phyloP scores from a whole-genome alignment of 2,797 vertebrate genomes.

The Scolopax rusticola region DNA sequence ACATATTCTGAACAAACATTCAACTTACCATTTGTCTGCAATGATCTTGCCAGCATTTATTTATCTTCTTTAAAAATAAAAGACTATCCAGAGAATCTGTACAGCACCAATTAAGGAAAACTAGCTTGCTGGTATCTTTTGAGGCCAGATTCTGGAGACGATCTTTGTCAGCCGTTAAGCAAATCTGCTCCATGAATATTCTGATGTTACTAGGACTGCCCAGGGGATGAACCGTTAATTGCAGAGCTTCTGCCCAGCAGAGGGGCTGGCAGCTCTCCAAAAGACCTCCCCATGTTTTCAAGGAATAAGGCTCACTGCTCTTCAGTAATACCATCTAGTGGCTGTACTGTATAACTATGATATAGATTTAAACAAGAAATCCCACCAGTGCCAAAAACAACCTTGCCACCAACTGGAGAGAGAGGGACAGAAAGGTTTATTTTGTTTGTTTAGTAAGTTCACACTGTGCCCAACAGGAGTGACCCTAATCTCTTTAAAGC shows the following conservation, averaged over 20 bases:
- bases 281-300: slow-evolving; percentile 24
- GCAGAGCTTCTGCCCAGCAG: background rate
- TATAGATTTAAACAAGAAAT: background rate
- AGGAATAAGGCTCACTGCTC: background rate
- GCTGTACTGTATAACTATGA: background rate
- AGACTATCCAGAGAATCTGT: slow-evolving; percentile 95
- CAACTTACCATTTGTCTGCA: slow-evolving; percentile 86
- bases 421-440: slow-evolving; percentile 1
- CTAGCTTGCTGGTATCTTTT: background rate
- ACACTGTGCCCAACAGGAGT: background rate
- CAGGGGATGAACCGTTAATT: background rate
- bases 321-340: slow-evolving; percentile 58
- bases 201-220: background rate
- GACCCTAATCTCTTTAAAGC: slow-evolving; percentile 61
- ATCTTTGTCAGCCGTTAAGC: slow-evolving; percentile 25
- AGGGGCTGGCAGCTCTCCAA: slow-evolving; percentile 38
- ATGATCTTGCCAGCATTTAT: slow-evolving; percentile 82
- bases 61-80: slow-evolving; percentile 84
- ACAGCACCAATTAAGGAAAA: slow-evolving; percentile 77
- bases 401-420: background rate
- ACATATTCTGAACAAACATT: background rate
- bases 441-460: slow-evolving; percentile 43
- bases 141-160: background rate
- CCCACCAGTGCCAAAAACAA: background rate
- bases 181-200: slow-evolving; percentile 18